A percentile compares a stretch with the other conserved stretches of the same genome.
Evolutionary conservation across 2,113 vertebrate species (phyloP).

Genomic region (Pelecanus crispus): DNA sequence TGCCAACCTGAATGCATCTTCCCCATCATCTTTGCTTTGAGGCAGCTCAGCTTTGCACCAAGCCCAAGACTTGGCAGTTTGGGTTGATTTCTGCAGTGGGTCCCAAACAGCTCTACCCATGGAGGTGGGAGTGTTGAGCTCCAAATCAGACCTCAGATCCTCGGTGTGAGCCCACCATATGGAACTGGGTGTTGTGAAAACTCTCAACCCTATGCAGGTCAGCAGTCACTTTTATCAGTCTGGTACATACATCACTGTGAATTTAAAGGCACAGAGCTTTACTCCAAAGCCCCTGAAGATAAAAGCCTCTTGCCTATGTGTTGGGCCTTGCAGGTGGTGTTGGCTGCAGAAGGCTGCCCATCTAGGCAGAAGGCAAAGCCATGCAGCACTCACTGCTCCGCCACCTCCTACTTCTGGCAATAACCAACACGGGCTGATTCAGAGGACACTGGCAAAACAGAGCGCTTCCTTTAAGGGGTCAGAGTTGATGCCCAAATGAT

Average conservation of each 20-base stretch:
- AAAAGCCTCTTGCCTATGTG: neutral
- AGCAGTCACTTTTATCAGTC: neutral
- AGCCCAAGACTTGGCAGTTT: neutral
- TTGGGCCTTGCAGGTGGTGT: conserved; percentile 25
- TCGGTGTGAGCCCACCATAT: neutral
- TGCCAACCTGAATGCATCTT: neutral
- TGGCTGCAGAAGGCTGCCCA: conserved; percentile 12
- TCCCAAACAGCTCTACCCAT: neutral
- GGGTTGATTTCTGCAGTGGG: neutral
- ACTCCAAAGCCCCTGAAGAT: neutral
- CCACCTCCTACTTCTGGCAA: conserved; percentile 14
- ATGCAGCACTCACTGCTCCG: neutral
- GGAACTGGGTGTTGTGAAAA: neutral
- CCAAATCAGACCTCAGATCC: neutral
- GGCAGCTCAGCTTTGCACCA: neutral
- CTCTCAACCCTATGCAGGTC: neutral
- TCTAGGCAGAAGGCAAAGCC: conserved; percentile 21
- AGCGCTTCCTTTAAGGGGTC: neutral
- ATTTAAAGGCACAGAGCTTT: conserved; percentile 37
- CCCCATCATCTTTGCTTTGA: conserved; percentile 16
- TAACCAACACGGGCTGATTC: neutral
- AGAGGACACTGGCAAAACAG: neutral
- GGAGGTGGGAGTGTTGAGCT: neutral
- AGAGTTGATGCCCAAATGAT: neutral
- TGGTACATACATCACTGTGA: neutral